phyloP scores from a whole-genome alignment of 1,140 invertebrate genomes.

The Sarcophaga peregrina region DNA sequence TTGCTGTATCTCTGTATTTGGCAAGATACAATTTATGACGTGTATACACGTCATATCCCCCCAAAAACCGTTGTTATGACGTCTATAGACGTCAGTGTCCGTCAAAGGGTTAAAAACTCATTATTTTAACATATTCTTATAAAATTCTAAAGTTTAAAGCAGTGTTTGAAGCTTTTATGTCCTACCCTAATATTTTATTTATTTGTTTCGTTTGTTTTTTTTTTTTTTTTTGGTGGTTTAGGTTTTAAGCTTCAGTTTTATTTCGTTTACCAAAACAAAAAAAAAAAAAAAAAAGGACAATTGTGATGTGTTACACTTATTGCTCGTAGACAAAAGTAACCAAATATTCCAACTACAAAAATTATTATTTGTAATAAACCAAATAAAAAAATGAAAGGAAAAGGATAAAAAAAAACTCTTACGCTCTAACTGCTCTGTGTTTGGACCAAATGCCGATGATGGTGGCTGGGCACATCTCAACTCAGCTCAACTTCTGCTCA shows the following conservation, averaged over 20 bases:
- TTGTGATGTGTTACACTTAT: slow-evolving; percentile 27
- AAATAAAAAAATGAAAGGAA: slow-evolving; percentile 4
- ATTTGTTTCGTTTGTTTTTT: background rate
- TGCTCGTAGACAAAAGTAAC: slow-evolving; percentile 11
- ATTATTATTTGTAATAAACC: slow-evolving; percentile 20
- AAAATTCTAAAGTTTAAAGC: too few relatives aligned
- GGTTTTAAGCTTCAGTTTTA: too few relatives aligned
- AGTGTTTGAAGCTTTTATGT: background rate
- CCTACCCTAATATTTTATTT: background rate
- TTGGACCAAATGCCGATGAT: background rate
- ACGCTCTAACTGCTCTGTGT: background rate
- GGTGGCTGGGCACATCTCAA: background rate
- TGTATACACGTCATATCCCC: too few relatives aligned
- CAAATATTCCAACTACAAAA: slow-evolving; percentile 5
- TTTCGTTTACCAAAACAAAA: too few relatives aligned
- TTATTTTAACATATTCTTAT: too few relatives aligned
- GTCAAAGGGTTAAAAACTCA: too few relatives aligned
- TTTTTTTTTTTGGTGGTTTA: background rate
- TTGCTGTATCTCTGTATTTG: too few relatives aligned
- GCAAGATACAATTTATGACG: too few relatives aligned
- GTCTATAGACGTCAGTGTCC: too few relatives aligned
- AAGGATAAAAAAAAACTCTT: background rate
- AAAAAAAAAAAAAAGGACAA: slow-evolving; percentile 8
- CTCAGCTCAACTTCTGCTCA: background rate
- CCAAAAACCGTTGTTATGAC: too few relatives aligned